Evolutionary conservation across 2,888 invertebrate genomes (phyloP).

Genomic region (Drosophila macrothrix): DNA sequence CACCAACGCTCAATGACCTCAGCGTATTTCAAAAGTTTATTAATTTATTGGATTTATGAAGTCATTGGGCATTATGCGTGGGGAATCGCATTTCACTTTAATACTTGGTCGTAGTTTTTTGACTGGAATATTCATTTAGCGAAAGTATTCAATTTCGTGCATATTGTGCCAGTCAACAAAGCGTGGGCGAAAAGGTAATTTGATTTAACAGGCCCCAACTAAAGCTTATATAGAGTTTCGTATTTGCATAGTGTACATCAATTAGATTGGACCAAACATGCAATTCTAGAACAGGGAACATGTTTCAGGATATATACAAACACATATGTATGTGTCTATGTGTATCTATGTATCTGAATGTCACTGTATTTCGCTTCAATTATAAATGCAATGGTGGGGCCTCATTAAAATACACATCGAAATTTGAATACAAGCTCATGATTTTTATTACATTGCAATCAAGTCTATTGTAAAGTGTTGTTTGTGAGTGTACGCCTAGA

Average conservation of each 20-base stretch:
- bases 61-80: constrained; percentile 78
- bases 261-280: constrained; percentile 27
- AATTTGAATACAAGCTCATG: constrained; percentile 5
- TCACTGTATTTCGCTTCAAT: constrained; percentile 10
- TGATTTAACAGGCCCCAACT: constrained; percentile 64
- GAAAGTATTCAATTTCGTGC: constrained; percentile 76
- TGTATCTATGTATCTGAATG: not conserved
- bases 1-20: constrained; percentile 71
- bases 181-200: constrained; percentile 64
- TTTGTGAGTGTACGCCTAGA: not conserved
- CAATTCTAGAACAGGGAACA: constrained; percentile 18
- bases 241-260: constrained; percentile 54
- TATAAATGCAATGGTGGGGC: constrained; percentile 1
- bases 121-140: constrained; percentile 54
- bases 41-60: constrained; percentile 81
- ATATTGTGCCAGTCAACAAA: constrained; percentile 33
- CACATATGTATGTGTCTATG: not conserved
- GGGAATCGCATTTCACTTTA: constrained; percentile 55
- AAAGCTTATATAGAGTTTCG: constrained; percentile 26
- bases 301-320: not conserved
- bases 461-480: not conserved
- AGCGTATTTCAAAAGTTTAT: constrained; percentile 81
- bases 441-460: not conserved
- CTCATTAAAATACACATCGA: not conserved
- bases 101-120: constrained; percentile 27